Conservation (phyloP, 2,888 invertebrate genomes). For the Phrixothrix hirtus region DNA sequence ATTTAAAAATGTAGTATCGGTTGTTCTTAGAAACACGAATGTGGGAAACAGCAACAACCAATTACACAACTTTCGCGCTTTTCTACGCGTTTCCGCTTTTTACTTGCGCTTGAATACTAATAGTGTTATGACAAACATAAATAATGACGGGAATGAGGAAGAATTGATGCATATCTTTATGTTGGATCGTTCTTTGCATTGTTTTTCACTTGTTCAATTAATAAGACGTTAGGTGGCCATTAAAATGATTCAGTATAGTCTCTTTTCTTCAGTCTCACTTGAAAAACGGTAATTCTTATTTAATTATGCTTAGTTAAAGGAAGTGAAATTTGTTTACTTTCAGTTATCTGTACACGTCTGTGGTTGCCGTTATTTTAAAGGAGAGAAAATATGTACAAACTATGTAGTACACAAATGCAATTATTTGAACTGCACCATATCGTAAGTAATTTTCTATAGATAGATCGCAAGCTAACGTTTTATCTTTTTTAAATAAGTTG, state of each 20-base stretch:
- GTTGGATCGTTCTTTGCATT: conserved; percentile 9
- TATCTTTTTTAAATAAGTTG: not conserved
- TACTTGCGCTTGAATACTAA: conserved; percentile 26
- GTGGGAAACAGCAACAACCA: conserved; percentile 30
- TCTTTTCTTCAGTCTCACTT: no score
- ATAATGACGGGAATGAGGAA: conserved; percentile 31
- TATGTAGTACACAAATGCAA: no score
- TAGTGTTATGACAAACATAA: conserved; percentile 28
- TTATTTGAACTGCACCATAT: no score
- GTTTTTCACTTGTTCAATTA: conserved; percentile 16
- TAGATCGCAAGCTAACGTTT: not conserved
- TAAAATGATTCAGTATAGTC: not conserved
- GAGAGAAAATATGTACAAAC: no score
- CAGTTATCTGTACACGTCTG: no score
- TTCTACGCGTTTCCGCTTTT: conserved; percentile 33
- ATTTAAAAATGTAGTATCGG: conserved; percentile 22
- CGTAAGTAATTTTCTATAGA: no score
- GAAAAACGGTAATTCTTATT: no score
- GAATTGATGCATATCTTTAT: conserved; percentile 18
- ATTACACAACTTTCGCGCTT: conserved; percentile 31
- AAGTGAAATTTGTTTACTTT: no score
- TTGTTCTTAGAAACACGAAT: conserved; percentile 25
- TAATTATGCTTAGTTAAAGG: no score
- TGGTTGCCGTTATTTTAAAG: no score
- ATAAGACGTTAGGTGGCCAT: not conserved